phyloP scores from a whole-genome alignment of 2,888 invertebrate genomes.

The Diadromus collaris region DNA sequence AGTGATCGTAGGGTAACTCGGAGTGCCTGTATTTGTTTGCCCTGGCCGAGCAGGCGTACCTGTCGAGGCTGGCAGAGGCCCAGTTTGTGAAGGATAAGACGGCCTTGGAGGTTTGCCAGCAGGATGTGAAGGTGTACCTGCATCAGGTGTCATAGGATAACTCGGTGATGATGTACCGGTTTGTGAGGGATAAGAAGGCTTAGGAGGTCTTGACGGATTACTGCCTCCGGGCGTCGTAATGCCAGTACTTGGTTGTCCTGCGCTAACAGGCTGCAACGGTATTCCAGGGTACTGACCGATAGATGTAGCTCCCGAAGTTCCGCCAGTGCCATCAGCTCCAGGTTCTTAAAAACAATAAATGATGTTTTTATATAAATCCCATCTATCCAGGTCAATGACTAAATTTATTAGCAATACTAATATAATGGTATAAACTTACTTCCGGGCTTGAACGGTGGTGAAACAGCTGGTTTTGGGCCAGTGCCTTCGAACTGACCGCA shows the following conservation, averaged over 20 bases:
- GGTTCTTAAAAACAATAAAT: slow-evolving; percentile 46
- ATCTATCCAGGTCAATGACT: neutral
- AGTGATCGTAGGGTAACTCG: too few species aligned
- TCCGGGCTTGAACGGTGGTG: slow-evolving; percentile 43
- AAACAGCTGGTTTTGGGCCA: slow-evolving; percentile 37
- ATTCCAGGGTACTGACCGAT: slow-evolving; percentile 54
- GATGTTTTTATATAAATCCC: neutral
- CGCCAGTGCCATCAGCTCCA: slow-evolving; percentile 42
- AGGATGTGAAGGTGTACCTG: neutral
- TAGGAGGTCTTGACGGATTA: slow-evolving; percentile 28
- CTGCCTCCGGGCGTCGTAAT: neutral
- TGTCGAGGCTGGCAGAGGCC: neutral
- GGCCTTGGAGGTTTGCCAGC: neutral
- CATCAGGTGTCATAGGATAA: neutral
- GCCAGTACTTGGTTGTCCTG: slow-evolving; percentile 58
- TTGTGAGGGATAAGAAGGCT: slow-evolving; percentile 32
- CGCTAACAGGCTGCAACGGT: slow-evolving; percentile 70
- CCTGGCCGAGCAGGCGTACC: too few species aligned
- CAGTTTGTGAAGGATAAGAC: neutral
- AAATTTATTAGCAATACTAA: neutral
- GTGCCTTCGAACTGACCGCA: slow-evolving; percentile 82
- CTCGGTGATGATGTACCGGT: slow-evolving; percentile 15
- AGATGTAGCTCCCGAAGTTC: slow-evolving; percentile 51
- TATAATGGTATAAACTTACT: slow-evolving; percentile 30
- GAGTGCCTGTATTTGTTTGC: too few species aligned